Evolutionary conservation across 2,888 invertebrate species (phyloP), one percentile per base, ranked within the genome.

Genomic region (Brassicogethes aeneus): DNA sequence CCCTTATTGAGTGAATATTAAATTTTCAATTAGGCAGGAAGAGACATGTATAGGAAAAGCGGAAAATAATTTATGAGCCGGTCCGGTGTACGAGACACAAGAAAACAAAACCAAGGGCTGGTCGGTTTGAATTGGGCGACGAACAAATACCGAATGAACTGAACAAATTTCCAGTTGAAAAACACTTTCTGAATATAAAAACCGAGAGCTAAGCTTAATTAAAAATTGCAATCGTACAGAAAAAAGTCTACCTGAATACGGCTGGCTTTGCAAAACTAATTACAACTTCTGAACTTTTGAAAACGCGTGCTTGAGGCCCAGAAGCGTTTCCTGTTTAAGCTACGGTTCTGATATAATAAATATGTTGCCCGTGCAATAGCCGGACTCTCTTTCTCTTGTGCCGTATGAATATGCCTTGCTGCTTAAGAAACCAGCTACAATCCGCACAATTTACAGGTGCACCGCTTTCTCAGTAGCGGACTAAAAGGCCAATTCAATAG

Each of bases 141-240:
- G 54, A 56, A 60, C 60, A 61, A 62, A 62, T 59, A 62, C 59
- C 61, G 63, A 66, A 64, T 64, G 64, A 64, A 65, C 62, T 61
- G 64, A 59, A 65, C 61, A 64, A 63, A 64, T 64, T 65, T 64
- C 62, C 64, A 59, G 62, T 60, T 58, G 61, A 59, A 64, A 64
- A 64, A 61, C 62, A 62, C 64, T 63, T 64, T 62, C 60, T 59
- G 62, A 61, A 65, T 65, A 61, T 62, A 63, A 60, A 64, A 63
- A 59, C 57, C 56, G 61, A 61, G n/a, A n/a, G 59, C 60, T 60
- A 58, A 60, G 63, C 65, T 65, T 66, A 67, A 66, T 67, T 66
- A 66, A 67, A 66, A 67, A 64, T 65, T 61, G 61, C 59, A 61
- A 57, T 62, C 56, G 57, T 53, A 60, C 59, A 62, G 52, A 59